A percentile compares a stretch with the other conserved stretches of the same genome.
phyloP scores from a whole-genome alignment of 2,888 invertebrate species.

The Netelia melanura region DNA sequence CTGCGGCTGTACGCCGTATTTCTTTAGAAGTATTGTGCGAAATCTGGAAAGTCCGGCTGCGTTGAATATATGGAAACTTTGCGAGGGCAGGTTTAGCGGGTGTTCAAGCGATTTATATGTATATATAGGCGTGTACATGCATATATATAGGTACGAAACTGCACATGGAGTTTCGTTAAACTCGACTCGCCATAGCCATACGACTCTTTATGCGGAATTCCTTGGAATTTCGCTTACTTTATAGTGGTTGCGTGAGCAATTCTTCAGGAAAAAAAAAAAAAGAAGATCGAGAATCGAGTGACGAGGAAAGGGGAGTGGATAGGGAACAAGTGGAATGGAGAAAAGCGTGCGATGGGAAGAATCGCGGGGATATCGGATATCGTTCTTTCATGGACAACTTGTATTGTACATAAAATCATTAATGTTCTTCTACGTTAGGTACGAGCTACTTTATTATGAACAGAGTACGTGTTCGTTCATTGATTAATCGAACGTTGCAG shows the following conservation, averaged over 20 bases:
- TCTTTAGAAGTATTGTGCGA: conserved; percentile 9
- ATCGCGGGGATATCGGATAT: conserved; percentile 6
- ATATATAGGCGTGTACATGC: neutral
- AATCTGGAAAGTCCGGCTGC: conserved; percentile 22
- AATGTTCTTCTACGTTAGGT: too few relatives aligned
- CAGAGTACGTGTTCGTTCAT: too few relatives aligned
- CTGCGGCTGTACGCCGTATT: neutral
- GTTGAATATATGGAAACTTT: conserved; percentile 34
- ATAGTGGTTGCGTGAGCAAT: conserved; percentile 30
- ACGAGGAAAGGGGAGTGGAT: neutral
- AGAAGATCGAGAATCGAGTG: neutral
- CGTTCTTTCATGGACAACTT: conserved; percentile 7
- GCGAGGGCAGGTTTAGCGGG: conserved; percentile 52
- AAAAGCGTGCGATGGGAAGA: conserved; percentile 23
- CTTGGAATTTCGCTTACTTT: conserved; percentile 46
- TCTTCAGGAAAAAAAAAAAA: conserved; percentile 38
- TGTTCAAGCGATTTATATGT: conserved; percentile 6
- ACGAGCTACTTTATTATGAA: too few relatives aligned
- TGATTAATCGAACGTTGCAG: too few relatives aligned
- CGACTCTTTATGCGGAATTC: conserved; percentile 44
- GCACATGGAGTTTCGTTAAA: neutral
- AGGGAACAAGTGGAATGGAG: conserved; percentile 3
- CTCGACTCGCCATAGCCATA: conserved; percentile 21
- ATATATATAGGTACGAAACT: neutral
- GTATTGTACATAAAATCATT: too few relatives aligned